Evolutionary conservation across 2,888 invertebrate genomes (phyloP).

Genomic region (Mystacides longicornis): DNA sequence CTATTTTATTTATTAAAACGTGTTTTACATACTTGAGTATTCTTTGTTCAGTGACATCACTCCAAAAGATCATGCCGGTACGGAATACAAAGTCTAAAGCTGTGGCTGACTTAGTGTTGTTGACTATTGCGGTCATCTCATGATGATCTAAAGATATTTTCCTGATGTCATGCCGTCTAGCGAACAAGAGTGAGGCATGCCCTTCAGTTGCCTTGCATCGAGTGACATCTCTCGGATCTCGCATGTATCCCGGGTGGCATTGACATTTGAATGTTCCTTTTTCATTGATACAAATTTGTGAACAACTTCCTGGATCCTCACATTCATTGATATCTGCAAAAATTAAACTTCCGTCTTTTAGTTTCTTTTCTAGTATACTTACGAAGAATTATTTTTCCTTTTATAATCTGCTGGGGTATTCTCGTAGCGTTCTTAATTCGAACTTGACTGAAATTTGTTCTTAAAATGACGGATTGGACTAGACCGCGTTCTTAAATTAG

Average conservation of each 20-base stretch:
- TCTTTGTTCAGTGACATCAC: slow-evolving; percentile 85
- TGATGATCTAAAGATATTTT: slow-evolving; percentile 87
- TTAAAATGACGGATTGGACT: no score
- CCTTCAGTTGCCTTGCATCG: slow-evolving; percentile 86
- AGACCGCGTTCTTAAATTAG: no score
- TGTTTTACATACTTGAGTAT: slow-evolving; percentile 81
- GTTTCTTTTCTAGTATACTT: no score
- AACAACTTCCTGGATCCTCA: slow-evolving; percentile 82
- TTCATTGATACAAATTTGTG: slow-evolving; percentile 87
- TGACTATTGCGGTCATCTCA: slow-evolving; percentile 89
- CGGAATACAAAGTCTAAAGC: slow-evolving; percentile 92
- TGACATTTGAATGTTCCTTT: slow-evolving; percentile 90
- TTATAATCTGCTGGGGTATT: no score
- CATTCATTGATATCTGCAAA: slow-evolving; percentile 95
- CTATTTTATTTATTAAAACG: no score
- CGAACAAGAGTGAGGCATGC: slow-evolving; percentile 83
- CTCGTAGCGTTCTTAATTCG: no score
- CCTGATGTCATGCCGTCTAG: slow-evolving; percentile 82
- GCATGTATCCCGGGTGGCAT: slow-evolving; percentile 79
- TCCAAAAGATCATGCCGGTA: slow-evolving; percentile 95
- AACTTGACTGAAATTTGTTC: no score
- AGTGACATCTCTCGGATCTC: slow-evolving; percentile 76
- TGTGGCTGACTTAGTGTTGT: slow-evolving; percentile 84
- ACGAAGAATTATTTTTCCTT: no score
- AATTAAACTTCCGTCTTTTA: no score